A percentile compares a stretch with the other conserved stretches of the same genome.
Conservation (phyloP, 1,140 invertebrate species). For the Limonius californicus region DNA sequence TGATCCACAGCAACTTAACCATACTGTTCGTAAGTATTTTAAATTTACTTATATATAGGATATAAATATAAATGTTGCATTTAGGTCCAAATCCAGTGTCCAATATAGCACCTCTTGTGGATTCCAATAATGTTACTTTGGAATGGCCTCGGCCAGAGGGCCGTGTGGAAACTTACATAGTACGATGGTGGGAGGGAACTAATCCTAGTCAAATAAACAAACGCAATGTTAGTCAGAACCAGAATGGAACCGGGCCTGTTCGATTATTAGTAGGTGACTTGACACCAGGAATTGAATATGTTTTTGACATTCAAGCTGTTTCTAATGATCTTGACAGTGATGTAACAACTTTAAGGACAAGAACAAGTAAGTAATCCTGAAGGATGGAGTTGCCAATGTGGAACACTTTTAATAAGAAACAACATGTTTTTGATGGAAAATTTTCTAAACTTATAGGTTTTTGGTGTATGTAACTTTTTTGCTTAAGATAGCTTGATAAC, state of each 20-base stretch:
- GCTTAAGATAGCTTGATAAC: no score
- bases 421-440: no score
- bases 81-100: constrained; percentile 79
- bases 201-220: constrained; percentile 49
- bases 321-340: constrained; percentile 72
- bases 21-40: constrained; percentile 81
- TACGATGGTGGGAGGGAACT: constrained; percentile 66
- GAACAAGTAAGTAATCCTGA: constrained; percentile 79
- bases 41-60: no score
- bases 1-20: constrained; percentile 72
- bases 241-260: constrained; percentile 48
- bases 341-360: constrained; percentile 62
- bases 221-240: constrained; percentile 42
- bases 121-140: constrained; percentile 85
- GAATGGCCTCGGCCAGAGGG: constrained; percentile 83
- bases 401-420: no score
- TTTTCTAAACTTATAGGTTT: no score
- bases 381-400: no score
- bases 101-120: constrained; percentile 72
- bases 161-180: constrained; percentile 75
- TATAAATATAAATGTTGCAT: no score
- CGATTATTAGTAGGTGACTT: constrained; percentile 68
- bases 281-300: constrained; percentile 75
- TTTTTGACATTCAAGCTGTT: constrained; percentile 70
- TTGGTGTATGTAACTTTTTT: no score